These are phyloP conservation scores for Coilia nasus DNA, from an alignment of 2,797 vertebrate species.

Conservation along the genomic window DNA sequence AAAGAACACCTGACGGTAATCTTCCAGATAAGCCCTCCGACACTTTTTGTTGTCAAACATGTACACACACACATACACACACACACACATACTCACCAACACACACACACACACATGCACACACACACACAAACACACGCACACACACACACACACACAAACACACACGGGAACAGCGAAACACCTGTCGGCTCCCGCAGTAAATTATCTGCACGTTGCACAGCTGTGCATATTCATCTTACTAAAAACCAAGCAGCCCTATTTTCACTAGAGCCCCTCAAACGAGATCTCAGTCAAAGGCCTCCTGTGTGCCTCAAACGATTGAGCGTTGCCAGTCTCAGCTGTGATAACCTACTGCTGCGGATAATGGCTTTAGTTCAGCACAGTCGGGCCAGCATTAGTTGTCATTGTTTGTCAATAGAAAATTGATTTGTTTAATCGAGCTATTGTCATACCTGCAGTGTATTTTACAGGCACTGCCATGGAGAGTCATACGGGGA, in stretches of 20 bases:
- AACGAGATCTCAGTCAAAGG: background rate
- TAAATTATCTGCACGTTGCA: background rate
- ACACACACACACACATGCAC: too few relatives aligned
- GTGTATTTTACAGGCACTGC: slow-evolving; percentile 4
- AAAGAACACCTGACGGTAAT: slow-evolving; percentile 45
- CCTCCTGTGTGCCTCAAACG: background rate
- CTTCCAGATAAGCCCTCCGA: background rate
- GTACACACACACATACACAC: too few relatives aligned
- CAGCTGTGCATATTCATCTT: background rate
- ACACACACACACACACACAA: too few relatives aligned
- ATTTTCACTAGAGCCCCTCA: background rate
- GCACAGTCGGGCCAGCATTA: slow-evolving; percentile 17
- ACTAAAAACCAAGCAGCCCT: slow-evolving; percentile 2
- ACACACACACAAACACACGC: too few relatives aligned
- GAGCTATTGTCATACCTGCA: slow-evolving; percentile 17
- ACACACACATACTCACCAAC: too few relatives aligned
- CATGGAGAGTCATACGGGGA: background rate
- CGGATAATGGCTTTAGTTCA: slow-evolving; percentile 22
- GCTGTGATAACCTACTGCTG: background rate
- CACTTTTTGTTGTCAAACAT: background rate
- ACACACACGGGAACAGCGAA: background rate
- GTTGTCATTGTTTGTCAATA: slow-evolving; percentile 20
- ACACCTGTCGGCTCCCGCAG: background rate
- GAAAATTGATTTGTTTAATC: slow-evolving; percentile 12
- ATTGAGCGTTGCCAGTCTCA: background rate